phyloP scores from a whole-genome alignment of 2,797 vertebrate species.

The Melanotaenia trifasciata region DNA sequence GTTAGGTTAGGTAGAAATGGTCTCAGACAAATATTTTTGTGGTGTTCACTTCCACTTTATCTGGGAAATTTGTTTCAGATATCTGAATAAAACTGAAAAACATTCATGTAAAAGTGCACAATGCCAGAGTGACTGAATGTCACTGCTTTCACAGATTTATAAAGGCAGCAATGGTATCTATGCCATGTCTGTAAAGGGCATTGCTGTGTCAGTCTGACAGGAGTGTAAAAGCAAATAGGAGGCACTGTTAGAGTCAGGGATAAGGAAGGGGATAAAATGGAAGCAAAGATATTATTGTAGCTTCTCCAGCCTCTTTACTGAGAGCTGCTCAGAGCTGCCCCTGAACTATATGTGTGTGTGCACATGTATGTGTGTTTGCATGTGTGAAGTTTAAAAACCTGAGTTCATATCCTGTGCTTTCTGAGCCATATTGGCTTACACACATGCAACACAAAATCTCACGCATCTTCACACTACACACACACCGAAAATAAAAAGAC shows the following conservation, averaged over 20 bases:
- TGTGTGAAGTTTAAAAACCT: conserved; percentile 31
- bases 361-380: conserved; percentile 16
- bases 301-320: conserved; percentile 91
- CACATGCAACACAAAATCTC: conserved; percentile 45
- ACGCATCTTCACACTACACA: conserved; percentile 57
- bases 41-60: not conserved
- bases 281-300: conserved; percentile 91
- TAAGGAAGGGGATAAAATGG: conserved; percentile 87
- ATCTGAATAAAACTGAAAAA: not conserved
- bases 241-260: conserved; percentile 81
- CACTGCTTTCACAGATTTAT: not conserved
- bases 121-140: conserved; percentile 1
- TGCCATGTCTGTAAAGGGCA: not conserved
- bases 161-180: not conserved
- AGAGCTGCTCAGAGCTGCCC: conserved; percentile 82
- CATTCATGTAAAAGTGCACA: not conserved
- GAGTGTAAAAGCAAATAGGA: conserved; percentile 64
- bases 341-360: conserved; percentile 28
- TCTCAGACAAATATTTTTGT: not conserved
- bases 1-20: not conserved
- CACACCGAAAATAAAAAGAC: conserved; percentile 61
- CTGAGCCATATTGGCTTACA: conserved; percentile 49
- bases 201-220: conserved; percentile 20
- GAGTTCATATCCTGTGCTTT: conserved; percentile 51
- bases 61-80: not conserved